phyloP scores from a whole-genome alignment of 2,797 vertebrate genomes.

The Dryobates pubescens region DNA sequence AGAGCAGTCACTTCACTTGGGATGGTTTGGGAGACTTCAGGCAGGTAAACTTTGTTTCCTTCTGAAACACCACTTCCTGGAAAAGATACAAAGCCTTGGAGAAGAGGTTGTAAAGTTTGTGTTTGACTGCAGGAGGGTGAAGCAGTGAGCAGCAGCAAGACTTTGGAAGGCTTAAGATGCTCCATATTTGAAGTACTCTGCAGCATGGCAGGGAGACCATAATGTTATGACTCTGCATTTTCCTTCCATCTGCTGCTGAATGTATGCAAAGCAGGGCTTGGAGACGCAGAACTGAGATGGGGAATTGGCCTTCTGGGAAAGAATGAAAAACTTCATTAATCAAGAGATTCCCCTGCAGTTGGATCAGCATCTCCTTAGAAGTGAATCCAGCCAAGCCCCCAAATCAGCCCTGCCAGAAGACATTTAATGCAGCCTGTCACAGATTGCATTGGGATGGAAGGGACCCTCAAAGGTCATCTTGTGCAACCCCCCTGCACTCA shows the following conservation, averaged over 20 bases:
- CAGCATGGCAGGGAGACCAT: conserved; percentile 19
- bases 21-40: neutral
- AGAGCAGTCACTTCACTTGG: neutral
- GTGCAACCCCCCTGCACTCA: no score
- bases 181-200: neutral
- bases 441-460: no score
- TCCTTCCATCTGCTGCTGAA: conserved; percentile 36
- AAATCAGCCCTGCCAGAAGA: neutral
- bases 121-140: neutral
- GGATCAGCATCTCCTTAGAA: rapidly evolving
- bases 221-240: conserved; percentile 64
- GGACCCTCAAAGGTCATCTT: no score
- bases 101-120: neutral
- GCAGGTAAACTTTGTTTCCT: neutral
- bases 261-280: conserved; percentile 17
- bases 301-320: conserved; percentile 35
- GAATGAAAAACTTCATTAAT: conserved; percentile 31
- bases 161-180: neutral
- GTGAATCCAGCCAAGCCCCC: conserved; percentile 4
- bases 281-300: conserved; percentile 31
- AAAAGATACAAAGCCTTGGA: neutral
- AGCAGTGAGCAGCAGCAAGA: neutral
- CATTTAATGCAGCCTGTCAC: neutral
- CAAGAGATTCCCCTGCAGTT: neutral
- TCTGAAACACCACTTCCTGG: neutral